Base-by-base conservation (phyloP, 2,888 invertebrate genomes). In the Meliscaeva auricollis region DNA sequence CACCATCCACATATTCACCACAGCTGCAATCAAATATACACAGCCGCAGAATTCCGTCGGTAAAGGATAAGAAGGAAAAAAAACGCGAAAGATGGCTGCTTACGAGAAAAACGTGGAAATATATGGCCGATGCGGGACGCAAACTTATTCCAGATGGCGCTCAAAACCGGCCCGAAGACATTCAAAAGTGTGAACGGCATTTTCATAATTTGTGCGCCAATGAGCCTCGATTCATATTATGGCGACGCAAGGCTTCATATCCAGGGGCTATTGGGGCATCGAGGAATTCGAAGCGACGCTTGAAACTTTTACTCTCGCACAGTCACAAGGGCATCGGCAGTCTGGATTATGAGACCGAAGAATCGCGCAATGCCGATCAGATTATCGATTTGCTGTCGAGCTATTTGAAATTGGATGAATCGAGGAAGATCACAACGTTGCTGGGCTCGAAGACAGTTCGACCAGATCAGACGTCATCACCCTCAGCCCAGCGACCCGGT, bases 91-190 rank as follows among this genome's bases (percentile, higher is more conserved):
- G 97, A 91, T 97, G 97, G 97, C 93, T 97, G 81, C 93, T 97
- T 79, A 97, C 97, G 54, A 93, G 97, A 80, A 97, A 97, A 93
- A 97, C 97, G 60, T 97, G 97, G 97, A 94, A 96, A 89, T 97
- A 97, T 92, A 97, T 97, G 97, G 95, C 97, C n/a, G 97, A 97
- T 89, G 97, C 97, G 35, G 97, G 97, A 54, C 95, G 96, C 80
- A 96, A 96, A 90, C 93, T 97, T 66, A 95, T 97, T 76, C 97
- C 97, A n/a, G 97, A 97, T 66, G 96, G 96, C 20, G 94, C 94
- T 3, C 94, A 94, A 89, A 96, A 96, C 91, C 94, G 95, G 4
- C 92, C 94, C 0, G 96, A 97, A 90, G 96, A 96, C 89, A 93
- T 97, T 80, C 95, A 96, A 2, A 95, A 95, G 88, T 95, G 97